Percentiles rank a stretch among this genome's conserved stretches.
These are phyloP conservation scores for Marasmarcha lunaedactyla DNA, from an alignment of 2,888 invertebrate species.

Conservation along the genomic window DNA sequence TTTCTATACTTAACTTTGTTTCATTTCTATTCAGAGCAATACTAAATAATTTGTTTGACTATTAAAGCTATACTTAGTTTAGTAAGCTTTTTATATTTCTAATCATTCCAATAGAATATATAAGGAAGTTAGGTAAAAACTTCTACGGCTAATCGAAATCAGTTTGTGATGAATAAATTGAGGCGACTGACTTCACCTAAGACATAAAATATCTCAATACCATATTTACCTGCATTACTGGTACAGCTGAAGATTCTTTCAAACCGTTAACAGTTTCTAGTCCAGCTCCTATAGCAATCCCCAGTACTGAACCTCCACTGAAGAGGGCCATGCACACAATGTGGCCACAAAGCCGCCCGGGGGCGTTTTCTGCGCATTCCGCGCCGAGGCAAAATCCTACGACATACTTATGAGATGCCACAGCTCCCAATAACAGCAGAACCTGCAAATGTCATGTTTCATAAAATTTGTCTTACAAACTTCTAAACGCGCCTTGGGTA, in stretches of 20 bases:
- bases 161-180: too few species aligned
- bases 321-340: conserved; percentile 73
- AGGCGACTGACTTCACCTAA: too few species aligned
- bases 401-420: conserved; percentile 84
- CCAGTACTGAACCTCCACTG: conserved; percentile 75
- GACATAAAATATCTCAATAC: too few species aligned
- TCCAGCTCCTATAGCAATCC: conserved; percentile 76
- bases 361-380: conserved; percentile 72
- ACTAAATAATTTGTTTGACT: too few species aligned
- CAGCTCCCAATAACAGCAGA: conserved; percentile 74
- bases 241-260: conserved; percentile 60
- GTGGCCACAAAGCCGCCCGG: conserved; percentile 49
- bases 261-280: conserved; percentile 60
- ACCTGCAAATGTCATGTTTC: conserved; percentile 59
- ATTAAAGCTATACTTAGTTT: too few species aligned
- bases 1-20: too few species aligned
- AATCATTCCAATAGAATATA: too few species aligned
- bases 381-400: conserved; percentile 86
- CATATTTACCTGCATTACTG: conserved; percentile 76
- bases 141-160: too few species aligned
- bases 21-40: too few species aligned
- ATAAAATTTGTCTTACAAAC: not conserved
- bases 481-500: not conserved
- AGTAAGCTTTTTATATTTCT: too few species aligned
- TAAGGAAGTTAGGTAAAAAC: too few species aligned